Conservation (phyloP, 2,888 invertebrate genomes). For the Campoplex nolae region DNA sequence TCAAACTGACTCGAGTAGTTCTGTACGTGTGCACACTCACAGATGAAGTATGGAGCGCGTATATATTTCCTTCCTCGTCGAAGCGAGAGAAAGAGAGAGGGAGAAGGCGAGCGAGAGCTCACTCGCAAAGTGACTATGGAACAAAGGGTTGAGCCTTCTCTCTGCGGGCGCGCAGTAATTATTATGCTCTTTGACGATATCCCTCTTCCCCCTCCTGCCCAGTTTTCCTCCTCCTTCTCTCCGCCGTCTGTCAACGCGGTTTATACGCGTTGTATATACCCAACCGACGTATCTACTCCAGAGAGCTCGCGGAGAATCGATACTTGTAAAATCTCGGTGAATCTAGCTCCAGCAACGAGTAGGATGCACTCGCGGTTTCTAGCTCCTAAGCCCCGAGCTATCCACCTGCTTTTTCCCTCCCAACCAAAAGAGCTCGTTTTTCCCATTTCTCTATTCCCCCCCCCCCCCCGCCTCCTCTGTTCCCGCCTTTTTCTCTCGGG, state of each 20-base stretch:
- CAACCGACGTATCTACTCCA: constrained; percentile 40
- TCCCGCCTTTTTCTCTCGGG: background rate
- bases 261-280: constrained; percentile 60
- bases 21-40: constrained; percentile 14
- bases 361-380: constrained; percentile 58
- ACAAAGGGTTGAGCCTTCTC: constrained; percentile 84
- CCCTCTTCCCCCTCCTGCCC: constrained; percentile 52
- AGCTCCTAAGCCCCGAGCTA: constrained; percentile 18
- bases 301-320: constrained; percentile 76
- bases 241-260: constrained; percentile 80
- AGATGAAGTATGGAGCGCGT: constrained; percentile 10
- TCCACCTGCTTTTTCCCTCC: constrained; percentile 6
- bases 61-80: constrained; percentile 51
- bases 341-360: constrained; percentile 71
- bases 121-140: constrained; percentile 83
- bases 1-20: background rate
- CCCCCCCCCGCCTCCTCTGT: background rate
- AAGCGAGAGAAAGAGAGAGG: constrained; percentile 45
- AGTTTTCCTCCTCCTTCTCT: constrained; percentile 20
- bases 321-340: constrained; percentile 82
- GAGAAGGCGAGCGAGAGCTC: constrained; percentile 55
- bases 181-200: constrained; percentile 84
- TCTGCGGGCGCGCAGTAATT: constrained; percentile 83
- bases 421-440: constrained; percentile 22
- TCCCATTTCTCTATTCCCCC: constrained; percentile 7